These are phyloP conservation scores for Trichonephila inaurata DNA, from an alignment of 1,140 invertebrate genomes.

Conservation along the genomic window DNA sequence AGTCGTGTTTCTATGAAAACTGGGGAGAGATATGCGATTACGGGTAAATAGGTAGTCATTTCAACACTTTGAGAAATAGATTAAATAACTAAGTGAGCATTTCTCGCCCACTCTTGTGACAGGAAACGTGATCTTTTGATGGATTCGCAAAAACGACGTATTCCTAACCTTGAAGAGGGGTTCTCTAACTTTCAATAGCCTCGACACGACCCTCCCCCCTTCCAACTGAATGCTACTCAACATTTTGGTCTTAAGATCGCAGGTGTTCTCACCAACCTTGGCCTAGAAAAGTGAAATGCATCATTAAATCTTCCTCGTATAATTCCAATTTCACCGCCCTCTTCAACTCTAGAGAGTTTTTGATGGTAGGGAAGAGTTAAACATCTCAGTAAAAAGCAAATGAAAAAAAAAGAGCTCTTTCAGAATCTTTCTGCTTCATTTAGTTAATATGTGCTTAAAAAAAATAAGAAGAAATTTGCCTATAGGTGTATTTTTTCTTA, in stretches of 20 bases:
- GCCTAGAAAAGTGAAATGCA: slow-evolving; percentile 67
- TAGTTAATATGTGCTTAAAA: neutral
- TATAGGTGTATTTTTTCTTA: neutral
- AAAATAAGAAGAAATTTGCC: neutral
- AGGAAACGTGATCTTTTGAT: slow-evolving; percentile 39
- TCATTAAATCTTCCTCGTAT: slow-evolving; percentile 73
- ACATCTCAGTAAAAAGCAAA: neutral
- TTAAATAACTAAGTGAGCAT: slow-evolving; percentile 16
- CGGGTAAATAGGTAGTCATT: slow-evolving; percentile 23
- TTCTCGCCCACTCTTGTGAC: slow-evolving; percentile 46
- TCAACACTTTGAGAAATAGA: slow-evolving; percentile 46
- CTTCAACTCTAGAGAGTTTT: slow-evolving; percentile 34
- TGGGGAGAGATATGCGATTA: slow-evolving; percentile 38
- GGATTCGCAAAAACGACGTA: slow-evolving; percentile 42
- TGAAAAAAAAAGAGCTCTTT: neutral
- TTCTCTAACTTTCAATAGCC: slow-evolving; percentile 48
- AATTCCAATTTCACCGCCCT: slow-evolving; percentile 59
- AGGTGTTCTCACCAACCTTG: slow-evolving; percentile 68
- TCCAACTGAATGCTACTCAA: neutral
- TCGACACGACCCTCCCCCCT: slow-evolving; percentile 24
- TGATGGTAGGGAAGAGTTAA: slow-evolving; percentile 28
- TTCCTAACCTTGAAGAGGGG: slow-evolving; percentile 53
- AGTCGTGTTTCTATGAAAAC: neutral
- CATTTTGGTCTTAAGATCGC: slow-evolving; percentile 26
- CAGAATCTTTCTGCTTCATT: neutral